These are phyloP conservation scores for Lichenostomus cassidix DNA, from an alignment of 2,113 vertebrate species.

Conservation along the genomic window DNA sequence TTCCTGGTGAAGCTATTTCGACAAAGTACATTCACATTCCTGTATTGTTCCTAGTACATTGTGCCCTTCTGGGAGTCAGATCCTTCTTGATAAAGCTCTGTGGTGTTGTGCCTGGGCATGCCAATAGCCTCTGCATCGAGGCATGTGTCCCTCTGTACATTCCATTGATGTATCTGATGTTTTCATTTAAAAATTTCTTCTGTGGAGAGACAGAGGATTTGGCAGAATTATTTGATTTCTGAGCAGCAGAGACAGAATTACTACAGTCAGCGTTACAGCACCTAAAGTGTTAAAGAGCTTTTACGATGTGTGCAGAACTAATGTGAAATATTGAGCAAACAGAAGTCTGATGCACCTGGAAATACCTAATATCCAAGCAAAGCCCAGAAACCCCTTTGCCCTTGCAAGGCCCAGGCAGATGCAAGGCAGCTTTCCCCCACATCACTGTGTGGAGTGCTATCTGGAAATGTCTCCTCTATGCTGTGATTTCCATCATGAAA, in stretches of 20 bases:
- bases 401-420: not conserved
- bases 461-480: not conserved
- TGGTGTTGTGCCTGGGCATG: not conserved
- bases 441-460: accelerated
- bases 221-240: not conserved
- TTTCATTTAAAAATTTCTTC: not conserved
- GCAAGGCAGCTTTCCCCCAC: accelerated
- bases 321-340: not conserved
- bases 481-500: not conserved
- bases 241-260: not conserved
- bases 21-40: not conserved
- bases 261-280: not conserved
- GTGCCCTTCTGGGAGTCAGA: not conserved
- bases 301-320: not conserved
- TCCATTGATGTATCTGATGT: not conserved
- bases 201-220: not conserved
- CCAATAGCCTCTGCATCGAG: not conserved
- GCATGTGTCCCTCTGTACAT: not conserved
- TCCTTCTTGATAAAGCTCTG: not conserved
- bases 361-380: not conserved
- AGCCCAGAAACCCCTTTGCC: not conserved
- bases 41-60: not conserved
- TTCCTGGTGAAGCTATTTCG: not conserved
- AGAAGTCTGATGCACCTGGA: not conserved
- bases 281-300: not conserved